These are phyloP conservation scores for Hepsetus odoe DNA, from an alignment of 2,113 vertebrate species.

Conservation along the genomic window DNA sequence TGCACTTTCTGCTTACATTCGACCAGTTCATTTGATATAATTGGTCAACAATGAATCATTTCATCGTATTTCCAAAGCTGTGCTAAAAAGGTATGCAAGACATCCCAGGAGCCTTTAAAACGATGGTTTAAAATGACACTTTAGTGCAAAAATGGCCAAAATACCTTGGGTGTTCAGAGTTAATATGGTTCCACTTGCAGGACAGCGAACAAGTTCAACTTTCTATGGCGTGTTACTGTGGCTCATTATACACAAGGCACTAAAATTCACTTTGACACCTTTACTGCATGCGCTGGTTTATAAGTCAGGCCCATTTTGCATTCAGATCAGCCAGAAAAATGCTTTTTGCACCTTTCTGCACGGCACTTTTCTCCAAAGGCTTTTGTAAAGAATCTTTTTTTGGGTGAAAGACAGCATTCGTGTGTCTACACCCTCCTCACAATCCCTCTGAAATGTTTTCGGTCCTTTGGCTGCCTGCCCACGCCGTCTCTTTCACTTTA, in stretches of 20 bases:
- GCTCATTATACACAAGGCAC: not conserved
- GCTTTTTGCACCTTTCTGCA: slow-evolving; percentile 9
- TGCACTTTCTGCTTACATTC: too few species aligned
- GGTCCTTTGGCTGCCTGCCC: slow-evolving; percentile 4
- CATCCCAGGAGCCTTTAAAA: too few species aligned
- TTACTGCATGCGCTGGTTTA: not conserved
- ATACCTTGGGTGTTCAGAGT: too few species aligned
- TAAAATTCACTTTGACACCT: not conserved
- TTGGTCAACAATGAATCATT: too few species aligned
- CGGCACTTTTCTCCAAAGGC: not conserved
- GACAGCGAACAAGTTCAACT: not conserved
- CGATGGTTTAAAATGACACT: too few species aligned
- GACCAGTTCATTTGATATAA: too few species aligned
- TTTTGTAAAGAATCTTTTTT: not conserved
- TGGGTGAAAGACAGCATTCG: not conserved
- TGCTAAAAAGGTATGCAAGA: too few species aligned
- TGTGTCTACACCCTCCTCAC: not conserved
- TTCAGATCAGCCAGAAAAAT: not conserved
- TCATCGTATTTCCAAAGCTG: too few species aligned
- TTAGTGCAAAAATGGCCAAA: too few species aligned
- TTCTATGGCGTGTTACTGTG: not conserved
- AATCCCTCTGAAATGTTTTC: not conserved
- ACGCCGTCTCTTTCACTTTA: not conserved
- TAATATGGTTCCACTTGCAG: not conserved
- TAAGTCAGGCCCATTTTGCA: not conserved